Evolutionary conservation across 2,113 vertebrate species (phyloP), one percentile per base, ranked within the genome.

Genomic region (Triplophysa rosa): DNA sequence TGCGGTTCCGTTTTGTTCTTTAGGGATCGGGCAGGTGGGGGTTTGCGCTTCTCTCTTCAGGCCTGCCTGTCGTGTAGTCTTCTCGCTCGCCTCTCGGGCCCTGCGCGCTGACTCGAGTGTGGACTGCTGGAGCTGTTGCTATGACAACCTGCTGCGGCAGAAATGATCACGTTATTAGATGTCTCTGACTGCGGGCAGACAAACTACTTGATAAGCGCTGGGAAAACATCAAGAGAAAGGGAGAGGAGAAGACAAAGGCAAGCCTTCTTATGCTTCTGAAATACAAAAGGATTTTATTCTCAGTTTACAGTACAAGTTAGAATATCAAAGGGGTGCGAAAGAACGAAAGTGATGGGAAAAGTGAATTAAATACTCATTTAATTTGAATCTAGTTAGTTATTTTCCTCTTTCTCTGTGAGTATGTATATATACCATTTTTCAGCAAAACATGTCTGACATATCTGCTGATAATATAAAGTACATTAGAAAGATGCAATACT

Each of bases 151-250:
- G 90, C 89, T 87, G 89, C 90, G 87, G 92, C 91, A 91, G 82
- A 90, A 87, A 90, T 90, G 93, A 94, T 95, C 91, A 88, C 91
- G 84, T 93, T 92, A 94, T 93, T 91, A 91, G 91, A 88, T 88
- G 89, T 85, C 90, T 94, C 87, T 90, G 91, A 93, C 87, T 89
- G 89, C 84, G 64, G 79, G 82, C 56, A 75, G 87, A 89, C 83
- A 91, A 85, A 89, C 90, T 49, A 64, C 69, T 91, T 88, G 88
- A 84, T 86, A 82, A 49, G 78, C 67, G 70, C 75, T 45, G 78
- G 33, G 59, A 83, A 82, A 67, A 87, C 83, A 77, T 26, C 49
- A 33, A 11, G 66, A 70, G 33, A 42, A 61, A 81, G 23, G 19
- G 24, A 67, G 71, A 73, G 11, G 64, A 79, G 33, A 76, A 80